Conservation (phyloP, 2,797 vertebrate genomes). For the Helarctos malayanus region DNA sequence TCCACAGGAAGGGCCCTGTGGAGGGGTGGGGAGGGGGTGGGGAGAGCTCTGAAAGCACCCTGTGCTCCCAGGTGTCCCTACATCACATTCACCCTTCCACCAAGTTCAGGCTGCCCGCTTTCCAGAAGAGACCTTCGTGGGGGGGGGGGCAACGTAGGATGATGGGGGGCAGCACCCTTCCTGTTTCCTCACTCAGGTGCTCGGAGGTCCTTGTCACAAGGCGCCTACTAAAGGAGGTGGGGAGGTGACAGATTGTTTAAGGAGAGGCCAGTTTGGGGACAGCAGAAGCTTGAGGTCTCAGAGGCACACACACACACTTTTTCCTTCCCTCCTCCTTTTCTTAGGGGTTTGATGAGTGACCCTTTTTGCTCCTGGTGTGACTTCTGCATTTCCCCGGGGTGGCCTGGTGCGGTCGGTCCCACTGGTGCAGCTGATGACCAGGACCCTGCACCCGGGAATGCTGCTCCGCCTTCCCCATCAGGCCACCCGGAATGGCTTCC, state of each 20-base stretch:
- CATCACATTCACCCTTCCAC: background rate
- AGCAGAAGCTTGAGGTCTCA: background rate
- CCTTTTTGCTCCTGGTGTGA: background rate
- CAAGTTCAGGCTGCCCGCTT: background rate
- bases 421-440: background rate
- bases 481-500: background rate
- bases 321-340: background rate
- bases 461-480: fast-evolving
- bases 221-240: background rate
- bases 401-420: background rate
- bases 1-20: background rate
- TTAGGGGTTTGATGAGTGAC: background rate
- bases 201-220: background rate
- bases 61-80: background rate
- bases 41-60: background rate
- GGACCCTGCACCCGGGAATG: conserved; percentile 57
- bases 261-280: background rate
- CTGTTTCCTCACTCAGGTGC: background rate
- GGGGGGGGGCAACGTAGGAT: background rate
- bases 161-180: background rate
- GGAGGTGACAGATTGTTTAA: background rate
- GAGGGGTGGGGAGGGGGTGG: background rate
- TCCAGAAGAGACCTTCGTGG: background rate
- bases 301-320: background rate
- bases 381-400: conserved; percentile 55